phyloP scores from a whole-genome alignment of 2,113 vertebrate species.

The Amphilophus citrinellus region DNA sequence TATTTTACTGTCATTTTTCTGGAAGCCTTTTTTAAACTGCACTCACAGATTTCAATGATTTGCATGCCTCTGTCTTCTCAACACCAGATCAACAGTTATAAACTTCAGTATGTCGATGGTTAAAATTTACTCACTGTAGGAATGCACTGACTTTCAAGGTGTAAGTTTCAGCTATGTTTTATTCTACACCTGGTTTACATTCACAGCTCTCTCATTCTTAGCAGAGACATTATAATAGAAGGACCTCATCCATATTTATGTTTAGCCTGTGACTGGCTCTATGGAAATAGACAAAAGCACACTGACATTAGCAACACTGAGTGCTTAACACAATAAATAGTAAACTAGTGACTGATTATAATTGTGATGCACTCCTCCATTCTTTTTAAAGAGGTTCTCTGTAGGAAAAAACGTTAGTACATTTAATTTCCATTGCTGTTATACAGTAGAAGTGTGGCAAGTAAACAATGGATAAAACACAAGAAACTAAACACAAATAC shows the following conservation, averaged over 20 bases:
- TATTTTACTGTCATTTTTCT: not conserved
- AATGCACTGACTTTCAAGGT: not conserved
- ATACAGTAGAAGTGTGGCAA: not conserved
- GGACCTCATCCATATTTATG: no score
- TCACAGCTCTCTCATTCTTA: not conserved
- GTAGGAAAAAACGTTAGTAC: fast-evolving
- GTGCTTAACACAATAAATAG: no score
- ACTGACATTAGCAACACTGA: no score
- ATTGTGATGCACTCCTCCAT: not conserved
- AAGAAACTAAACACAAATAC: not conserved
- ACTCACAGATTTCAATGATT: no score
- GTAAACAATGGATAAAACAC: not conserved
- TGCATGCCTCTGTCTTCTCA: not conserved
- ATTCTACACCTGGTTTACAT: not conserved
- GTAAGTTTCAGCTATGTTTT: not conserved
- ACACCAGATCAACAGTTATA: no score
- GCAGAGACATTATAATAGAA: no score
- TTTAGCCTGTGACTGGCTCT: no score
- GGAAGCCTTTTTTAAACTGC: not conserved
- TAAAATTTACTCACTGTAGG: not conserved
- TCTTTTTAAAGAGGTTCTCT: not conserved
- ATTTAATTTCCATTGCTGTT: not conserved
- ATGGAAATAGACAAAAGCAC: no score
- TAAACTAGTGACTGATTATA: no score
- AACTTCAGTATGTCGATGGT: no score